Evolutionary conservation across 2,797 vertebrate species (phyloP).

Genomic region (Paramormyrops hopkinsi): DNA sequence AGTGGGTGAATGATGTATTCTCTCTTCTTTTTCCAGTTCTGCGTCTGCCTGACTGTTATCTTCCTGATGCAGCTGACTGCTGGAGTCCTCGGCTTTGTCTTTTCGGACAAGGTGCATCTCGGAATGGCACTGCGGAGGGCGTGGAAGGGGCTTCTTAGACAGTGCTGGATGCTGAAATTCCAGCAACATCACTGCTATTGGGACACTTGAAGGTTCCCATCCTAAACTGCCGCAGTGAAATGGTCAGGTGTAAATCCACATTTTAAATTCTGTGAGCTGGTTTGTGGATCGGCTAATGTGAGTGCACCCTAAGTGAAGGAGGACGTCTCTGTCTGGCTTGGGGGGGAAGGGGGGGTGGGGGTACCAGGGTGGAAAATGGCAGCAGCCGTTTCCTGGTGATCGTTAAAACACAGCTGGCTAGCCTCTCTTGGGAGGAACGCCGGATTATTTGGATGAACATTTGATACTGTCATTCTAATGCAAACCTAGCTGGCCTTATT

Average conservation of each 20-base stretch:
- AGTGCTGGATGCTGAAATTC: neutral
- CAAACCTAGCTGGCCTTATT: neutral
- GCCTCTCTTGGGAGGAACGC: neutral
- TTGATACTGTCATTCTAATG: neutral
- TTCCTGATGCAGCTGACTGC: slow-evolving; percentile 82
- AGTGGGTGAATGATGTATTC: neutral
- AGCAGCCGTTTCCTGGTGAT: neutral
- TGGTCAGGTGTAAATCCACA: neutral
- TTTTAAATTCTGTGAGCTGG: neutral
- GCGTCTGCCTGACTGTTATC: slow-evolving; percentile 70
- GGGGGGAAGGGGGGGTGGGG: neutral
- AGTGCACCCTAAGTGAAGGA: neutral
- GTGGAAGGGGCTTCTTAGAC: neutral
- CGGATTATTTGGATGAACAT: neutral
- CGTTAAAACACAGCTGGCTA: neutral
- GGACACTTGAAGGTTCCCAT: neutral
- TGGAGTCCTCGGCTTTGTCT: slow-evolving; percentile 80
- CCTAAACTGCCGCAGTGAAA: neutral
- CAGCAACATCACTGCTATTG: neutral
- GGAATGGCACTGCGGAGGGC: too few relatives aligned
- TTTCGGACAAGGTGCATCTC: slow-evolving; percentile 76
- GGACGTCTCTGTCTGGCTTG: neutral
- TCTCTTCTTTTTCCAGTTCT: slow-evolving; percentile 65
- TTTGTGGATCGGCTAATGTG: neutral
- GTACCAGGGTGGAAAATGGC: neutral